A percentile compares a stretch with the other conserved stretches of the same genome.
Conservation (phyloP, 2,797 vertebrate species). For the Rhynchonycteris naso region DNA sequence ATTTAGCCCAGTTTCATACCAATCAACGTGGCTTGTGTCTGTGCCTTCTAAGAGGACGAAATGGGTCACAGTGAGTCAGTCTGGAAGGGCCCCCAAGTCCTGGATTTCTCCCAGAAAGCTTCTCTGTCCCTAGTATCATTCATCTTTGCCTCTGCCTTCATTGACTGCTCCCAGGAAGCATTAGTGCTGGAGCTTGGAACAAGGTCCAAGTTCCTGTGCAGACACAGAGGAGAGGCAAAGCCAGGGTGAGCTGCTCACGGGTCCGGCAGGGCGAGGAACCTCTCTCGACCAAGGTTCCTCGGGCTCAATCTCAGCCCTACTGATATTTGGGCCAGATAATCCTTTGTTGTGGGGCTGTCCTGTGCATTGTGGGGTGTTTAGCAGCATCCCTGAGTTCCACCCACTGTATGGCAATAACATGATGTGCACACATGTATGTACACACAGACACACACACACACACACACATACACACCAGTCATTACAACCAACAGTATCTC, state of each 20-base stretch:
- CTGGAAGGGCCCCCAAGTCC: neutral
- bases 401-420: neutral
- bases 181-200: neutral
- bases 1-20: neutral
- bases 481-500: neutral
- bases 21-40: neutral
- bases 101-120: neutral
- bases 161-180: neutral
- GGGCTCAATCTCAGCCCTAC: neutral
- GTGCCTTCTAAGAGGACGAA: neutral
- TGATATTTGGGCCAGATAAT: neutral
- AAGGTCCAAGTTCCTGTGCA: neutral
- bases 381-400: neutral
- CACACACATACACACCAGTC: neutral
- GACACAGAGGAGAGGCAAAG: rapidly evolving
- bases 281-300: neutral
- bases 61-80: neutral
- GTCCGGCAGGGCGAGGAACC: neutral
- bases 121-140: neutral
- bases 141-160: neutral
- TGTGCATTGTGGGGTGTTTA: too few relatives aligned
- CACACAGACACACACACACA: neutral
- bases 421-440: too few relatives aligned
- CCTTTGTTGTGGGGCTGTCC: neutral
- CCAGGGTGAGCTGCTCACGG: rapidly evolving